Evolutionary conservation across 1,140 invertebrate genomes (phyloP), one percentile per base, ranked within the genome.

Genomic region (Tigriopus japonicus): DNA sequence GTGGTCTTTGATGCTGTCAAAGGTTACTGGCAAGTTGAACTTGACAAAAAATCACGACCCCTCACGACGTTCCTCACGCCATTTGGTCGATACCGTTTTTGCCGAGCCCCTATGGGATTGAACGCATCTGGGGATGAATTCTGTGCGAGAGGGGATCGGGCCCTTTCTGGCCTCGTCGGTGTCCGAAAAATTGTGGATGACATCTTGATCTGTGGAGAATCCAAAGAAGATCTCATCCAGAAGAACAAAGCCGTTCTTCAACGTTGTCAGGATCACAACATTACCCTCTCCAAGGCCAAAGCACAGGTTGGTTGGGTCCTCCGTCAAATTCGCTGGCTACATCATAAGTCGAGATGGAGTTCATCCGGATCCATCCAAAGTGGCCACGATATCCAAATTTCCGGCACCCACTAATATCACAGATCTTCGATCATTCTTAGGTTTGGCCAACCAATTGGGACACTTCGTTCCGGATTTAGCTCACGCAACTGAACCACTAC

Each of bases 261-360:
- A 21, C 15, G 62, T 1, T 68, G 65, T 55, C 62, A 62, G 28
- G 40, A 60, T 6, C 62, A 63, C 55, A 54, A 62, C 19, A 67
- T 66, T 15, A 70, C 60, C 19, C 62, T 69, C 0, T 67, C 66
- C 54, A 60, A 59, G 1, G 58, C 65, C 1, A 69, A 69, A 45
- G 65, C 65, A 53, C 40, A 61, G 5, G 66, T 70, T n/a, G n/a
- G n/a, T n/a, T 43, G 65, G 51, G 1, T 15, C 63, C n/a, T 56
- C 10, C 0, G 65, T 69, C 1, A 63, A 68, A 17, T 70, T 66
- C 63, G 66, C 63, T 0, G 66, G 67, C 15, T 62, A 64, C 42
- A 62, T 52, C 13, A 17, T 60, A 3, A 63, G 40, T n/a, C 56
- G 55, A 17, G 43, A 58, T 19, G 63, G 62, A n/a, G 52, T 56